These are phyloP conservation scores for Synanthedon vespiformis DNA, from an alignment of 2,888 invertebrate species.

Conservation along the genomic window DNA sequence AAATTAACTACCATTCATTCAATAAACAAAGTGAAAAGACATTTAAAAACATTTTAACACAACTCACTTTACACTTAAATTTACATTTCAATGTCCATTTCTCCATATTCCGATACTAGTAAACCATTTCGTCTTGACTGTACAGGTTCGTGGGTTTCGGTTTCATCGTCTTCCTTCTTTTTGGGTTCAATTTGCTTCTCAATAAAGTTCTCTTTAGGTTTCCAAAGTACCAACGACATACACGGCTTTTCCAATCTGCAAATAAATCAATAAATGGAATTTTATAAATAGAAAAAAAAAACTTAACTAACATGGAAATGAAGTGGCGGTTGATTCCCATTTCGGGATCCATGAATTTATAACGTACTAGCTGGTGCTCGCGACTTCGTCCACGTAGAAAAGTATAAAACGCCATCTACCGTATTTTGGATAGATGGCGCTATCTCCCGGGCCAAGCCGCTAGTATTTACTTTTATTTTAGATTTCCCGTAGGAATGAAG, in stretches of 20 bases:
- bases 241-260: slow-evolving; percentile 76
- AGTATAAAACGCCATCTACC: too few species aligned
- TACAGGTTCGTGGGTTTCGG: slow-evolving; percentile 20
- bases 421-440: too few species aligned
- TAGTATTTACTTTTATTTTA: too few species aligned
- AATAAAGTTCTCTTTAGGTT: slow-evolving; percentile 73
- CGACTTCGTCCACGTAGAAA: too few species aligned
- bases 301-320: slow-evolving; percentile 5
- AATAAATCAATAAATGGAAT: slow-evolving; percentile 2
- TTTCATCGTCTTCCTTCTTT: slow-evolving; percentile 26
- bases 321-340: too few species aligned
- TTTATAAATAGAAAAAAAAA: slow-evolving; percentile 2
- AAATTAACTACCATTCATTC: too few species aligned
- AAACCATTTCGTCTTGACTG: slow-evolving; percentile 36
- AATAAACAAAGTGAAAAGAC: too few species aligned
- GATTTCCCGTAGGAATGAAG: too few species aligned
- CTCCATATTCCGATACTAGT: slow-evolving; percentile 30
- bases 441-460: too few species aligned
- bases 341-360: too few species aligned
- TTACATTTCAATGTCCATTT: slow-evolving; percentile 59
- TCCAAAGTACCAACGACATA: slow-evolving; percentile 85
- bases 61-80: slow-evolving; percentile 1
- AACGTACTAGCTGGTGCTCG: too few species aligned
- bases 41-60: too few species aligned
- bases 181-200: slow-evolving; percentile 30